Conservation (phyloP, 2,113 vertebrate genomes). For the Corvus cornix region DNA sequence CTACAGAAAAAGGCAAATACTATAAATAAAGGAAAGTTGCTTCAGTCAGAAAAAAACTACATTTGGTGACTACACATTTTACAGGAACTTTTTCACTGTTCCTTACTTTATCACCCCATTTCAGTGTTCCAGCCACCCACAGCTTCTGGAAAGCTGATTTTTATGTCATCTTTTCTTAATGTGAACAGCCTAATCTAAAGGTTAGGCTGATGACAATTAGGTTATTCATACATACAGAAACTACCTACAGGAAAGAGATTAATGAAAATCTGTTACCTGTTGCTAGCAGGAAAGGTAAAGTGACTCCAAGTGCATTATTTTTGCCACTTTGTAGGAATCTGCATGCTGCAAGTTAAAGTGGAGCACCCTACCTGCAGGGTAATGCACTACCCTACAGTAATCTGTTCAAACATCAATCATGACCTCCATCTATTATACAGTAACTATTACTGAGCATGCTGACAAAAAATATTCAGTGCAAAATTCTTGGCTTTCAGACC, state of each 20-base stretch:
- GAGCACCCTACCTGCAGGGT: not conserved
- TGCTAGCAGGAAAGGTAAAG: not conserved
- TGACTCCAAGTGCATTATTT: not conserved
- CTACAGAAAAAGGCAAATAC: conserved; percentile 51
- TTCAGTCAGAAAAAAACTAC: not conserved
- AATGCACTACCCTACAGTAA: not conserved
- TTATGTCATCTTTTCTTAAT: not conserved
- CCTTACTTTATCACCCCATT: not conserved
- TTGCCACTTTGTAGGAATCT: not conserved
- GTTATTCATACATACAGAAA: not conserved
- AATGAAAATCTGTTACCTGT: not conserved
- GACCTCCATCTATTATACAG: not conserved
- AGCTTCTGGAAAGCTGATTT: not conserved
- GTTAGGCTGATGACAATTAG: not conserved
- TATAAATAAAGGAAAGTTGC: not conserved
- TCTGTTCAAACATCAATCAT: not conserved
- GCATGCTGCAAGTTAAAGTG: not conserved
- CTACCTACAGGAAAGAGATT: not conserved
- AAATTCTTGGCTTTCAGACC: not conserved
- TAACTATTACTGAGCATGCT: not conserved
- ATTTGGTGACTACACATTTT: not conserved
- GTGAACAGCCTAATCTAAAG: not conserved
- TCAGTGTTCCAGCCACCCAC: not conserved
- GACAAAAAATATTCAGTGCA: not conserved
- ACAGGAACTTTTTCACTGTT: not conserved